Evolutionary conservation across 2,888 invertebrate genomes (phyloP).

Genomic region (Polyommatus icarus): DNA sequence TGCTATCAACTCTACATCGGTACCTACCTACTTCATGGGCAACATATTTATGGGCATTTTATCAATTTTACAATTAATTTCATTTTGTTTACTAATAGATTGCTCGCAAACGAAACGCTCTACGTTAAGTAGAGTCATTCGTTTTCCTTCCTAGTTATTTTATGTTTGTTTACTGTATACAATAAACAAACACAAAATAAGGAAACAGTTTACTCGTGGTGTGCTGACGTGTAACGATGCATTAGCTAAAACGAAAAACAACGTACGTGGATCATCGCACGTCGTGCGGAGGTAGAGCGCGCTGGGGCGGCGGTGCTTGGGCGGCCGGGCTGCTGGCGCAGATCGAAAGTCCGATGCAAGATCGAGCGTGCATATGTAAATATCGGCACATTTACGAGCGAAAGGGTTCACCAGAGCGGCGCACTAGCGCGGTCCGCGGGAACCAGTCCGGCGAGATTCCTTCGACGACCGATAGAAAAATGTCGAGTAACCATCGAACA

Average conservation of each 20-base stretch:
- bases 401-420: constrained; percentile 80
- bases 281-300: constrained; percentile 63
- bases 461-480: constrained; percentile 82
- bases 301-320: constrained; percentile 61
- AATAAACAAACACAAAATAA: background rate
- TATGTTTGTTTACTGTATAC: background rate
- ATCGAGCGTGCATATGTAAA: constrained; percentile 79
- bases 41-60: background rate
- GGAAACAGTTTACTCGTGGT: background rate
- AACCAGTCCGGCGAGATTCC: constrained; percentile 85
- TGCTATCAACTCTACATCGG: background rate
- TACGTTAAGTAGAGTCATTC: background rate
- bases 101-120: background rate
- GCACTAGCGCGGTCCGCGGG: constrained; percentile 79
- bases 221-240: background rate
- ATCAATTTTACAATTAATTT: background rate
- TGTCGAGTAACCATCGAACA: constrained; percentile 75
- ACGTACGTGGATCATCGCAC: constrained; percentile 77
- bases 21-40: background rate
- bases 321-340: constrained; percentile 61
- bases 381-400: constrained; percentile 81
- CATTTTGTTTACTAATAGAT: background rate
- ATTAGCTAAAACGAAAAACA: constrained; percentile 41
- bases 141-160: constrained; percentile 2
- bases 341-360: constrained; percentile 80